Conservation (phyloP, 2,888 invertebrate species). For the Caenorhabditis sp. region DNA sequence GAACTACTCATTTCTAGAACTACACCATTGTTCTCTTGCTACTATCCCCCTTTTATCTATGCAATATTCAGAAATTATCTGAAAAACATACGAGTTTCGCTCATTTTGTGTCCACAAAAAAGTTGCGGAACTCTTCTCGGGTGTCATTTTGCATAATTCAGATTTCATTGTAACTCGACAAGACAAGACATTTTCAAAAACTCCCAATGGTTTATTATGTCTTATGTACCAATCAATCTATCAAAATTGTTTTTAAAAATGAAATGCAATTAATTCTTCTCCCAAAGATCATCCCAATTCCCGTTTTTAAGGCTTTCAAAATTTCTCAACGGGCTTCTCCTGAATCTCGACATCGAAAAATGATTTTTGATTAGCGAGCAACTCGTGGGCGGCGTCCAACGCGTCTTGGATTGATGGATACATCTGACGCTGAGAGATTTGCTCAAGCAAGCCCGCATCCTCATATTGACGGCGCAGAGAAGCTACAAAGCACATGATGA, state of each 20-base stretch:
- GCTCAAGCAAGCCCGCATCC: slow-evolving; percentile 53
- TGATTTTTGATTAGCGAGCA: slow-evolving; percentile 23
- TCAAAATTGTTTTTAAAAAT: too few species aligned
- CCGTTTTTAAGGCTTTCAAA: neutral
- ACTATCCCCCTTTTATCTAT: neutral
- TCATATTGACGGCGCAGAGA: slow-evolving; percentile 61
- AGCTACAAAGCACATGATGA: slow-evolving; percentile 30
- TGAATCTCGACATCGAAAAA: slow-evolving; percentile 45
- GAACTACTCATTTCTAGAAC: slow-evolving; percentile 31
- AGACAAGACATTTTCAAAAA: neutral
- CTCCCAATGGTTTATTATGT: too few species aligned
- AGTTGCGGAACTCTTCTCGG: slow-evolving; percentile 25
- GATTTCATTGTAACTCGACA: slow-evolving; percentile 1
- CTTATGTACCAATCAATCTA: too few species aligned
- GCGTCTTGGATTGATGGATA: slow-evolving; percentile 62
- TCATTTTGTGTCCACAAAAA: slow-evolving; percentile 39
- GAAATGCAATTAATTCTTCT: too few species aligned
- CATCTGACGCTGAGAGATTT: slow-evolving; percentile 44
- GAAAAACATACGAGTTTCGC: slow-evolving; percentile 39
- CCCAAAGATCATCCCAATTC: neutral
- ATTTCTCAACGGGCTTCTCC: slow-evolving; percentile 4
- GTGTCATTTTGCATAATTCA: slow-evolving; percentile 29
- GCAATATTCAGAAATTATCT: slow-evolving; percentile 29
- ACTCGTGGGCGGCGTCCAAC: slow-evolving; percentile 37
- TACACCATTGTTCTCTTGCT: slow-evolving; percentile 8